These are phyloP conservation scores for Philereme transversata DNA, from an alignment of 2,888 invertebrate genomes.

Conservation along the genomic window DNA sequence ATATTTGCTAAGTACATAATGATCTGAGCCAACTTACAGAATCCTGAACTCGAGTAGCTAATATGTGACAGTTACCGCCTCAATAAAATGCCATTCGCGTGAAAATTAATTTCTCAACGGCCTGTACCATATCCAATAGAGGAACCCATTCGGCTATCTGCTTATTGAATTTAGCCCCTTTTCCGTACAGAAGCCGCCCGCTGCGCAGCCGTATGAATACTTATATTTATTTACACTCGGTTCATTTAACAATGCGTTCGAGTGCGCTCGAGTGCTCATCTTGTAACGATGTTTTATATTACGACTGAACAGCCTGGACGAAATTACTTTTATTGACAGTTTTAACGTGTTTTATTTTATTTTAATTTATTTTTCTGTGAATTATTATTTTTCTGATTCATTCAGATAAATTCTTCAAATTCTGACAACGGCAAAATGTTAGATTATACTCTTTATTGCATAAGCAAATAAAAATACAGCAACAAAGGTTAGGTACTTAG, in stretches of 20 bases:
- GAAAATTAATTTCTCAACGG: slow-evolving; percentile 27
- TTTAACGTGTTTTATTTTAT: background rate
- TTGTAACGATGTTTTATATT: slow-evolving; percentile 57
- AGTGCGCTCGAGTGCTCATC: slow-evolving; percentile 64
- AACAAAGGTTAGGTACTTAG: too few relatives aligned
- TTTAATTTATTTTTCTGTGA: too few relatives aligned
- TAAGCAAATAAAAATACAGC: too few relatives aligned
- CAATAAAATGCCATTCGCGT: slow-evolving; percentile 2
- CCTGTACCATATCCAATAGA: slow-evolving; percentile 33
- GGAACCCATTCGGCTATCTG: slow-evolving; percentile 53
- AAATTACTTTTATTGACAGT: slow-evolving; percentile 18
- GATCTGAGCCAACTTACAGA: too few relatives aligned
- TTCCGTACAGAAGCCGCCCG: slow-evolving; percentile 59
- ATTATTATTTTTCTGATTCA: too few relatives aligned
- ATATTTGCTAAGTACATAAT: too few relatives aligned
- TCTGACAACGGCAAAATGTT: too few relatives aligned
- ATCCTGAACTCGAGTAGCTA: too few relatives aligned
- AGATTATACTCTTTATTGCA: too few relatives aligned
- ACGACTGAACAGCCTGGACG: slow-evolving; percentile 40
- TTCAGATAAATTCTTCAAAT: too few relatives aligned
- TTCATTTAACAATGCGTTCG: slow-evolving; percentile 79
- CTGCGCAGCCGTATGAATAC: slow-evolving; percentile 72
- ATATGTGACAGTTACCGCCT: too few relatives aligned
- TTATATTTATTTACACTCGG: slow-evolving; percentile 82
- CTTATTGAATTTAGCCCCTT: slow-evolving; percentile 74